These are phyloP conservation scores for Ellobium chinense DNA, from an alignment of 2,888 invertebrate species.

Conservation along the genomic window DNA sequence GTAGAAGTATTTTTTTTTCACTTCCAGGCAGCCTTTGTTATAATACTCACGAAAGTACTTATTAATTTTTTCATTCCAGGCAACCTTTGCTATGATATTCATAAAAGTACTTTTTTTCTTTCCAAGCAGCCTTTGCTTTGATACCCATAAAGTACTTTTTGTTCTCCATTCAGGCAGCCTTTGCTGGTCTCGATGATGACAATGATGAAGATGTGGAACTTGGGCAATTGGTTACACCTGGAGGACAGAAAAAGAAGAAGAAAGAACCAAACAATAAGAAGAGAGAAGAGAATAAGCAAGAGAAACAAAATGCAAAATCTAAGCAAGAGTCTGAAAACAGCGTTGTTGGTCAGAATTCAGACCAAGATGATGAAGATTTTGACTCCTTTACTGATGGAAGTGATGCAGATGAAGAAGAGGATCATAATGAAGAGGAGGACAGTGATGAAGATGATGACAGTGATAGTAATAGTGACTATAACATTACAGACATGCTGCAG, in stretches of 20 bases:
- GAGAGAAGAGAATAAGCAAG: not conserved
- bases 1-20: no score
- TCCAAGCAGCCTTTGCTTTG: no score
- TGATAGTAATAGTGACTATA: conserved; percentile 60
- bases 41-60: no score
- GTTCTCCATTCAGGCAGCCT: conserved; percentile 57
- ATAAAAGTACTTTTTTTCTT: no score
- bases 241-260: not conserved
- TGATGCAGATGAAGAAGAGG: conserved; percentile 49
- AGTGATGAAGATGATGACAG: conserved; percentile 59
- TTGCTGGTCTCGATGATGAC: conserved; percentile 86
- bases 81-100: no score
- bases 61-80: no score
- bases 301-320: no score
- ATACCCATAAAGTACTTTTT: no score
- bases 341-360: not conserved
- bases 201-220: conserved; percentile 92
- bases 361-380: not conserved
- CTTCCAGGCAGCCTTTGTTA: no score
- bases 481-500: conserved; percentile 62
- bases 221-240: conserved; percentile 83
- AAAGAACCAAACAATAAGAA: not conserved
- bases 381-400: conserved; percentile 43
- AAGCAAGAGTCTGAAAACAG: no score
- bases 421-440: conserved; percentile 40